Evolutionary conservation across 1,140 invertebrate genomes (phyloP).

Genomic region (Ostrea edulis): DNA sequence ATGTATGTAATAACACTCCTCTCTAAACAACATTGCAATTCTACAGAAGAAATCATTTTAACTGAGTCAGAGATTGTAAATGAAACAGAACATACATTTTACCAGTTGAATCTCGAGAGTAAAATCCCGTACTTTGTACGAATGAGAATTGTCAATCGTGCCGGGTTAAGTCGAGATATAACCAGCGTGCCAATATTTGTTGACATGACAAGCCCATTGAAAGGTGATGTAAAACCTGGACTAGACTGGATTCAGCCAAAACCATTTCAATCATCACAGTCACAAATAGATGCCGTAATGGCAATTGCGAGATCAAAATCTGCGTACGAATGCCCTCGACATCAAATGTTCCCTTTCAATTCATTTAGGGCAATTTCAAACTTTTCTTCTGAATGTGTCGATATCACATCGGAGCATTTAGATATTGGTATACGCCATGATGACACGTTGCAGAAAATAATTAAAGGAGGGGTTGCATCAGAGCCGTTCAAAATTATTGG

Average conservation of each 20-base stretch:
- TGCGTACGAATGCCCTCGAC: conserved; percentile 41
- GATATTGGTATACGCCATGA: background rate
- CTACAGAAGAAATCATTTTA: background rate
- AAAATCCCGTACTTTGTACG: background rate
- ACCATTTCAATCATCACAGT: conserved; percentile 40
- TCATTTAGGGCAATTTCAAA: background rate
- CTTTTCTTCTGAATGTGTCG: background rate
- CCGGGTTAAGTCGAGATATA: conserved; percentile 9
- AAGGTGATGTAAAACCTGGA: conserved; percentile 47
- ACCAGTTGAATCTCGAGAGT: background rate
- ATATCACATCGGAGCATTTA: background rate
- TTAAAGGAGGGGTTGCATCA: background rate
- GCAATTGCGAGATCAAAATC: conserved; percentile 43
- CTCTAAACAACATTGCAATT: background rate
- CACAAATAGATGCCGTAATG: conserved; percentile 26
- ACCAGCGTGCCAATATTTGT: conserved; percentile 41
- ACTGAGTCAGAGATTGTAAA: background rate
- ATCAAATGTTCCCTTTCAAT: conserved; percentile 1
- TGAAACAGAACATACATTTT: conserved; percentile 20
- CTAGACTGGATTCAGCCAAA: conserved; percentile 41
- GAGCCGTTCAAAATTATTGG: background rate
- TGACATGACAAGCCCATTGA: conserved; percentile 48
- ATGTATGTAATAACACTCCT: conserved; percentile 33
- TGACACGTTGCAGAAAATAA: background rate
- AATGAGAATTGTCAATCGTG: conserved; percentile 42